Conservation (phyloP, 2,888 invertebrate genomes). For the Anthophora plumipes region DNA sequence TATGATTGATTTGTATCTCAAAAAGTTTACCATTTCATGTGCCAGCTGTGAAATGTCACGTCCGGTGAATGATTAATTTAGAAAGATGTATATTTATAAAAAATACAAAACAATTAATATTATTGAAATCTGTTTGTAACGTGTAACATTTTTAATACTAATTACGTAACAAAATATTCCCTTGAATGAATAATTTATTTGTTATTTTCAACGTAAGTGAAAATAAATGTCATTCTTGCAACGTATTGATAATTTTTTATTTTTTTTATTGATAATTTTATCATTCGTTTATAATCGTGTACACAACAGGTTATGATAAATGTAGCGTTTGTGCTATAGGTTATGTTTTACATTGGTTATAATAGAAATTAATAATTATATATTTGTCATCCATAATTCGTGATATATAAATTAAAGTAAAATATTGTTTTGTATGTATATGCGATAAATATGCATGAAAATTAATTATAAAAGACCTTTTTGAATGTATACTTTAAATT, state of each 20-base stretch:
- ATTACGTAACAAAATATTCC: conserved; percentile 65
- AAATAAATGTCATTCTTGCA: neutral
- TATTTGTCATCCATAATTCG: neutral
- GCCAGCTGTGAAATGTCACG: conserved; percentile 55
- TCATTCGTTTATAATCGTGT: neutral
- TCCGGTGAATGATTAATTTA: conserved; percentile 25
- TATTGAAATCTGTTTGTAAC: neutral
- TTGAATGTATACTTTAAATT: conserved; percentile 2
- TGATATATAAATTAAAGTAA: neutral
- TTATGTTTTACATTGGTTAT: conserved; percentile 32
- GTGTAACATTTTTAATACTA: conserved; percentile 38
- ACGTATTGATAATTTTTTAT: neutral
- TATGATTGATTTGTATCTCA: conserved; percentile 44
- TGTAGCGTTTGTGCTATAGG: conserved; percentile 14
- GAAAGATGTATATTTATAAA: neutral
- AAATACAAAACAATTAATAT: neutral
- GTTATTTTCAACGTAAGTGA: neutral
- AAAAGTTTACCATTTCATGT: conserved; percentile 39
- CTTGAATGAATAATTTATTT: neutral
- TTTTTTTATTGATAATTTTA: too few relatives aligned
- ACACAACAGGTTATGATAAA: conserved; percentile 52
- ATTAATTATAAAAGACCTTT: neutral
- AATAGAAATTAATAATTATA: conserved; percentile 4
- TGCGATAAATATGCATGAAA: neutral
- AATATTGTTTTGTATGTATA: neutral